phyloP scores from a whole-genome alignment of 2,888 invertebrate species.

The Rhagium mordax region DNA sequence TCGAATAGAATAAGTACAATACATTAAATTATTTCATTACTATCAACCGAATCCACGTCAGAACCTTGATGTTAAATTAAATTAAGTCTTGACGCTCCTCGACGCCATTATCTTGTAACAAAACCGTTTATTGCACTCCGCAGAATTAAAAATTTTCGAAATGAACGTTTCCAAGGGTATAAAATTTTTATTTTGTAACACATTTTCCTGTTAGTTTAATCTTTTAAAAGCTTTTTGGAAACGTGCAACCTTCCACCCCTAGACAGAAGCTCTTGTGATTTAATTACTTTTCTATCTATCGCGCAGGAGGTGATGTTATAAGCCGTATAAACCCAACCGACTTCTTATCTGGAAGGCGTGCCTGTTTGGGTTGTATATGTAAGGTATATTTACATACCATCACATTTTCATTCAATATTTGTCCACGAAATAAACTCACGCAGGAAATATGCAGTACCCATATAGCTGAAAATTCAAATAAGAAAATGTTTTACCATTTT shows the following conservation, averaged over 20 bases:
- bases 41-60: neutral
- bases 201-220: conserved; percentile 48
- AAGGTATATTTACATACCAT: conserved; percentile 25
- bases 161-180: conserved; percentile 41
- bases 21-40: neutral
- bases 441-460: conserved; percentile 1
- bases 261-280: conserved; percentile 4
- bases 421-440: conserved; percentile 19
- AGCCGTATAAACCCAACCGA: neutral
- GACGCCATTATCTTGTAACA: neutral
- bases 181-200: conserved; percentile 43
- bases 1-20: no score
- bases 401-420: conserved; percentile 48
- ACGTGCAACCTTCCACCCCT: neutral
- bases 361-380: neutral
- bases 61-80: neutral
- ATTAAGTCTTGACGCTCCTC: neutral
- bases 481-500: neutral
- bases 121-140: conserved; percentile 10
- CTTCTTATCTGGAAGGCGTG: neutral
- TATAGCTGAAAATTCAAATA: neutral
- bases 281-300: conserved; percentile 16
- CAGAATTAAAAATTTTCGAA: conserved; percentile 6
- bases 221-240: conserved; percentile 44
- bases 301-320: conserved; percentile 6